phyloP scores from a whole-genome alignment of 2,888 invertebrate genomes.

The Deilephila elpenor region DNA sequence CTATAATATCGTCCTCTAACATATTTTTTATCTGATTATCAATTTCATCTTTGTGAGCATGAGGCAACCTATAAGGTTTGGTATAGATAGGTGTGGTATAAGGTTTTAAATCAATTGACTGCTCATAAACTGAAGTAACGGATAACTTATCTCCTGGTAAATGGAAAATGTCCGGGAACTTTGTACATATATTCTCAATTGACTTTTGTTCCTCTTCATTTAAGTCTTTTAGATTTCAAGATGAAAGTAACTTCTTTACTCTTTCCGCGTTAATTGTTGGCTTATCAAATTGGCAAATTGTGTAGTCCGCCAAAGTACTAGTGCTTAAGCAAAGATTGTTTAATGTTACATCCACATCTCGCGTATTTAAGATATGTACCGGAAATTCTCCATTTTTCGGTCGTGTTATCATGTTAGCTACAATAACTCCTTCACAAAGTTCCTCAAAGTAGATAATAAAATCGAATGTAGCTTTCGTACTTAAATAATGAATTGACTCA shows the following conservation, averaged over 20 bases:
- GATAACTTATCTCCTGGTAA: constrained; percentile 32
- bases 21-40: constrained; percentile 16
- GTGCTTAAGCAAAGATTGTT: background rate
- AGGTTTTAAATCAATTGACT: constrained; percentile 29
- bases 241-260: constrained; percentile 18
- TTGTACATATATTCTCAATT: constrained; percentile 31
- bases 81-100: constrained; percentile 20
- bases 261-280: background rate
- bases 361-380: background rate
- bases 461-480: no score
- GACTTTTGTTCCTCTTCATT: constrained; percentile 17
- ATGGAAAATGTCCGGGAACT: constrained; percentile 33
- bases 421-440: background rate
- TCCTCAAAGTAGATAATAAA: background rate
- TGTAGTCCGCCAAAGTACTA: background rate
- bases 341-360: background rate
- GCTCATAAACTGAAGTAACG: constrained; percentile 28
- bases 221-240: constrained; percentile 1
- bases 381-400: background rate
- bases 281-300: background rate
- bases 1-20: constrained; percentile 17
- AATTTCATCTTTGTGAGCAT: background rate
- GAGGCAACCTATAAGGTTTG: constrained; percentile 24
- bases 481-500: no score
- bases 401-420: background rate